Base-by-base conservation (phyloP, 35 echinoderm and acorn worm species). In the Lytechinus pictus region DNA sequence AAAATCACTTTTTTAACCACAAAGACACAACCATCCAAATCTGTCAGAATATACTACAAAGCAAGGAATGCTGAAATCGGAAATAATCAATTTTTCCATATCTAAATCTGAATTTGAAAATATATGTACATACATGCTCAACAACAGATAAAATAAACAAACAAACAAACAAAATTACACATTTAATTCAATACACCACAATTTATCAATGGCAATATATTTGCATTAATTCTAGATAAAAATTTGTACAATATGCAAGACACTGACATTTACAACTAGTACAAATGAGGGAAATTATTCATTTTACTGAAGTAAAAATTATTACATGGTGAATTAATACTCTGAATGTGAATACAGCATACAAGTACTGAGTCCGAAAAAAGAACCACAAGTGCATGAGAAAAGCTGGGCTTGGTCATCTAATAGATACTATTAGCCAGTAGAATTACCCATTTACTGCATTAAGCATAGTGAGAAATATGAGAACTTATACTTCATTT, bases 271-370 rank as follows among this genome's bases (percentile, higher is more conserved):
- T n/a, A 79, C 16, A 79, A 19, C 66, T 24, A 79, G 66, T 79
- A 79, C 66, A 79, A 79, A 79, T 79, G 66, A 79, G 66, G 66
- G 66, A 79, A 79, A 79, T 79, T 79, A 79, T 79, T 79, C 33
- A 79, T 79, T 6, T 79, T 79, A 79, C 19, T n/a, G 66, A 79
- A 79, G 66, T 79, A 79, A 16, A 79, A 79, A 79, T 79, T 79
- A 79, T 79, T 79, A 79, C 66, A 79, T 79, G 66, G 66, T 79
- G 66, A 79, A 79, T 79, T 79, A 79, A 79, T 79, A 79, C 66
- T 79, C 66, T 79, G 66, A 79, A 24, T 79, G 66, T 79, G 66
- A n/a, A 79, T 79, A 79, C 21, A 79, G n/a, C 21, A 79, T 24
- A 79, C 66, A 79, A 79, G 66, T 79, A 79, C 66, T 79, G 66